These are phyloP conservation scores for Lasioglossum calceatum DNA, from an alignment of 2,888 invertebrate genomes.

Conservation along the genomic window DNA sequence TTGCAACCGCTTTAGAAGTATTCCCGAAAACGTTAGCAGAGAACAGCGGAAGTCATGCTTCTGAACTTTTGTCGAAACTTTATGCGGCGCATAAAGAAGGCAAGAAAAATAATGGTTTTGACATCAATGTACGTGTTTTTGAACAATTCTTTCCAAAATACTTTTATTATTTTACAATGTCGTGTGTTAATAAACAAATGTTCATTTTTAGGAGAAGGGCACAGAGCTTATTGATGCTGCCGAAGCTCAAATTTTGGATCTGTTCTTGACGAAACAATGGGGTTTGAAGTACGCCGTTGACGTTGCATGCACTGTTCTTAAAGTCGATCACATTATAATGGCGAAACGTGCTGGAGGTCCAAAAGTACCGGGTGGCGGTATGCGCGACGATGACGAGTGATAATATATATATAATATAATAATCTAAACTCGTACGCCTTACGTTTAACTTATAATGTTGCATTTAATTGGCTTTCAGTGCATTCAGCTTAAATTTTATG, in stretches of 20 bases:
- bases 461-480: conserved; percentile 22
- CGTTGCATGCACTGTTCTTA: conserved; percentile 96
- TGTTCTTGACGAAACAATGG: conserved; percentile 95
- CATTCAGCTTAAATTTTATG: conserved; percentile 15
- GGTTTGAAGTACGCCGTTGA: conserved; percentile 97
- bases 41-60: conserved; percentile 96
- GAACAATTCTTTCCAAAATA: neutral
- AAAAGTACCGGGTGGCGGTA: conserved; percentile 89
- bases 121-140: conserved; percentile 89
- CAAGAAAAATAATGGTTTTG: conserved; percentile 92
- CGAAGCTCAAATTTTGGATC: conserved; percentile 92
- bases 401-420: conserved; percentile 1
- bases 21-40: conserved; percentile 97
- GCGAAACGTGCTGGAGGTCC: conserved; percentile 98
- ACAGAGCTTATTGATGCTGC: conserved; percentile 90
- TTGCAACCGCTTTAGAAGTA: conserved; percentile 94
- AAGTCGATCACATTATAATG: conserved; percentile 99
- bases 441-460: conserved; percentile 47
- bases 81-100: conserved; percentile 97
- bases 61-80: conserved; percentile 94
- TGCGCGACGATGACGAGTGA: conserved; percentile 89
- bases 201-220: conserved; percentile 85
- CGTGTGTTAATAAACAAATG: neutral
- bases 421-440: conserved; percentile 29
- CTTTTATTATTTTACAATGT: neutral